Percentiles rank a stretch among this genome's conserved stretches.
Evolutionary conservation across 1,140 invertebrate species (phyloP).

Genomic region (Holotrichia oblita): DNA sequence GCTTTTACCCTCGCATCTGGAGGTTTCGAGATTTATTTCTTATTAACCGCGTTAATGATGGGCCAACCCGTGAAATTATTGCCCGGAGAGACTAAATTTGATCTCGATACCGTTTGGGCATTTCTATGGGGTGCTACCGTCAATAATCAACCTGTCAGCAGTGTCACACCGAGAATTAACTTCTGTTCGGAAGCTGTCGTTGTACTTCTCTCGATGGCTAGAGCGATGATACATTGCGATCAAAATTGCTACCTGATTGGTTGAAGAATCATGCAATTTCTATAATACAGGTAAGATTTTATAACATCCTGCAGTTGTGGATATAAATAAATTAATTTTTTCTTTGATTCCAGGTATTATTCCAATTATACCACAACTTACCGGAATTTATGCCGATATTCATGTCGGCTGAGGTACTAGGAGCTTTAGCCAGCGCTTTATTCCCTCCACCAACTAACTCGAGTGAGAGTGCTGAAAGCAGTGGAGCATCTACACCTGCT

Average conservation of each 20-base stretch:
- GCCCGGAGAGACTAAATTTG: slow-evolving; percentile 79
- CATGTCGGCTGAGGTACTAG: slow-evolving; percentile 90
- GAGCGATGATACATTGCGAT: slow-evolving; percentile 80
- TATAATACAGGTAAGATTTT: slow-evolving; percentile 73
- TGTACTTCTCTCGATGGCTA: slow-evolving; percentile 85
- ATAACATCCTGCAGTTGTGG: neutral
- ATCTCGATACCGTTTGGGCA: slow-evolving; percentile 89
- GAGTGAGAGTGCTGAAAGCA: slow-evolving; percentile 72
- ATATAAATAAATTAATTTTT: neutral
- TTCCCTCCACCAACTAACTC: slow-evolving; percentile 72
- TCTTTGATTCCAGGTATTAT: slow-evolving; percentile 71
- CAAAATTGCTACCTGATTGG: slow-evolving; percentile 75
- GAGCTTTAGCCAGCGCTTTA: slow-evolving; percentile 85
- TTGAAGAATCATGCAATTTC: slow-evolving; percentile 88
- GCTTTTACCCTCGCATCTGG: slow-evolving; percentile 86
- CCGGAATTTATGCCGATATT: slow-evolving; percentile 92
- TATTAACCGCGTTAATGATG: slow-evolving; percentile 90
- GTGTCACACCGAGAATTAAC: slow-evolving; percentile 78
- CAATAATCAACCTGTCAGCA: slow-evolving; percentile 64
- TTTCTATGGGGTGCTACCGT: slow-evolving; percentile 88
- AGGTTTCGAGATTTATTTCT: slow-evolving; percentile 91
- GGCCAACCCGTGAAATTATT: slow-evolving; percentile 86
- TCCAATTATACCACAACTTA: slow-evolving; percentile 96
- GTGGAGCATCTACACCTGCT: slow-evolving; percentile 78
- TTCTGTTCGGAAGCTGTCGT: slow-evolving; percentile 92